Evolutionary conservation across 2,797 vertebrate genomes (phyloP).

Genomic region (Spheniscus humboldti): DNA sequence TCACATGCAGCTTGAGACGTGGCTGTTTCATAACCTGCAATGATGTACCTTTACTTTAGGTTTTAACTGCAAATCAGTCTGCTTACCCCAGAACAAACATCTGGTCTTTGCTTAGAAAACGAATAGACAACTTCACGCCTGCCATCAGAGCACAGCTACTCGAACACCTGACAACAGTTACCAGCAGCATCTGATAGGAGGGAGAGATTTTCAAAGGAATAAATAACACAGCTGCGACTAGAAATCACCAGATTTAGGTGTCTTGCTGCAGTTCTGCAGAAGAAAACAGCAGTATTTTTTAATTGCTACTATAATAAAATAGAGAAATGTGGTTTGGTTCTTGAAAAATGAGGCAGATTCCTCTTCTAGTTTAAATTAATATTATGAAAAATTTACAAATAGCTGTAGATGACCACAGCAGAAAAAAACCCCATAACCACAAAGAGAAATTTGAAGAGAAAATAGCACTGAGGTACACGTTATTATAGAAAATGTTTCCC

Average conservation of each 20-base stretch:
- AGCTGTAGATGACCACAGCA: not conserved
- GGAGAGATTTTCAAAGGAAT: not conserved
- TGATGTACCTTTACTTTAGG: not conserved
- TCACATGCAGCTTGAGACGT: not conserved
- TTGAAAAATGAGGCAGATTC: not conserved
- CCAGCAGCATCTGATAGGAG: not conserved
- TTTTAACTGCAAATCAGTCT: not conserved
- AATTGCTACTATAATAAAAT: not conserved
- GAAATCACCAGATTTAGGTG: not conserved
- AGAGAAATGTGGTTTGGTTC: not conserved
- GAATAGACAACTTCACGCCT: not conserved
- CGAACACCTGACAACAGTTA: not conserved
- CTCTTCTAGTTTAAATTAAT: not conserved
- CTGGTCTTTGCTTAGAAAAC: not conserved
- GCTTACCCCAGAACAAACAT: not conserved
- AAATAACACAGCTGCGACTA: not conserved
- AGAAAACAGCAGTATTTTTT: not conserved
- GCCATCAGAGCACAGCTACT: not conserved
- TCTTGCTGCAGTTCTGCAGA: not conserved
- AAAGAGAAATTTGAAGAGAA: not conserved
- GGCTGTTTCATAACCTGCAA: not conserved
- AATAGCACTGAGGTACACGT: not conserved
- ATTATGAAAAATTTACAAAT: not conserved
- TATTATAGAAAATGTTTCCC: not conserved
- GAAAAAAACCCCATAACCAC: not conserved